Percentiles rank a stretch among this genome's conserved stretches.
These are phyloP conservation scores for Nothobranchius kuhntae DNA, from an alignment of 2,113 vertebrate species.

Conservation along the genomic window DNA sequence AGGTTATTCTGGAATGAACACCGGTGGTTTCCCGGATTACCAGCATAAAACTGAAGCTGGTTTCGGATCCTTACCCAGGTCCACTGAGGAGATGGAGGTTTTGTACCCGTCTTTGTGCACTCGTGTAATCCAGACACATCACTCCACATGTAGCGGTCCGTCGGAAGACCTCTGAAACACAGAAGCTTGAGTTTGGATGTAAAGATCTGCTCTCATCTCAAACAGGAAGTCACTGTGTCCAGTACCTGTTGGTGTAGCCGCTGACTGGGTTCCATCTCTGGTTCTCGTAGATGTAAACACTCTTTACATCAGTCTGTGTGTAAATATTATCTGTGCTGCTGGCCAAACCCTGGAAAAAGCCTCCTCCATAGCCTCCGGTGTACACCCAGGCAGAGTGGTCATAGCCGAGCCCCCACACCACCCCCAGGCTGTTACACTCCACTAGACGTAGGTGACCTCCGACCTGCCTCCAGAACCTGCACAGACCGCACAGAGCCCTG, in stretches of 20 bases:
- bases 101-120: conserved; percentile 88
- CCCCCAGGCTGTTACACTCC: conserved; percentile 86
- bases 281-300: conserved; percentile 94
- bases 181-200: background rate
- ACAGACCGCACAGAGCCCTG: background rate
- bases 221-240: background rate
- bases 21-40: background rate
- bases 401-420: conserved; percentile 93
- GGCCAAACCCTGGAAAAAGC: conserved; percentile 89
- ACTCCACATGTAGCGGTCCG: conserved; percentile 98
- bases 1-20: background rate
- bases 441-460: conserved; percentile 90
- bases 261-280: conserved; percentile 97
- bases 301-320: conserved; percentile 89
- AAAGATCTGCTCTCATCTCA: no score
- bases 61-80: conserved; percentile 83
- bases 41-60: background rate
- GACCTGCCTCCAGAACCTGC: conserved; percentile 95
- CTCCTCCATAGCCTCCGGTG: conserved; percentile 89
- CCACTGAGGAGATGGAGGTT: conserved; percentile 93
- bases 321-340: conserved; percentile 90
- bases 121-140: conserved; percentile 91
- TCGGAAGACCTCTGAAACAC: conserved; percentile 89
- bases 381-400: conserved; percentile 93
- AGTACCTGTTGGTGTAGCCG: conserved; percentile 91